Conservation (phyloP, 2,113 vertebrate genomes). For the Emberiza fucata region DNA sequence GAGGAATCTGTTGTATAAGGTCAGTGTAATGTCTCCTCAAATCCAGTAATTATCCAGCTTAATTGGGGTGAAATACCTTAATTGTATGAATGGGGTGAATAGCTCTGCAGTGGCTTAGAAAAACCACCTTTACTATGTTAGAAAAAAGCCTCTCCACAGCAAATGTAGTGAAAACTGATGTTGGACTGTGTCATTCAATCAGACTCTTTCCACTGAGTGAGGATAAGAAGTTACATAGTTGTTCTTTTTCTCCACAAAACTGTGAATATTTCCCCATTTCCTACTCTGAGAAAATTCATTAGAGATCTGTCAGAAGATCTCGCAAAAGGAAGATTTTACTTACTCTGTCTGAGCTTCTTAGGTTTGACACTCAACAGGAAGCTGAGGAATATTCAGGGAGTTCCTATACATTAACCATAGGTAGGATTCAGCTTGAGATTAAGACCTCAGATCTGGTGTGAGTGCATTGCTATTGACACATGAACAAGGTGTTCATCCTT, state of each 20-base stretch:
- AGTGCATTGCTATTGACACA: neutral
- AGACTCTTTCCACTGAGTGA: neutral
- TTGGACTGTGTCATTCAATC: neutral
- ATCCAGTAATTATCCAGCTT: neutral
- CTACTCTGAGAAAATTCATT: neutral
- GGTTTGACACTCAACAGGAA: neutral
- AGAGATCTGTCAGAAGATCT: neutral
- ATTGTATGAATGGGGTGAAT: neutral
- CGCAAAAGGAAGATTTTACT: neutral
- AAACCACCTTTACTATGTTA: accelerated
- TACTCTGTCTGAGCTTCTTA: neutral
- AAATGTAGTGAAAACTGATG: neutral
- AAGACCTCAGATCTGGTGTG: neutral
- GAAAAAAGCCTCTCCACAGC: neutral
- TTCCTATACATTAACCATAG: neutral
- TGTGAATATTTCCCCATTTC: neutral
- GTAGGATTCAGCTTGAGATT: neutral
- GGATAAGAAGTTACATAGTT: neutral
- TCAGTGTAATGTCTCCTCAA: neutral
- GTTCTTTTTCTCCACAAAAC: neutral
- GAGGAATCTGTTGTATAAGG: neutral
- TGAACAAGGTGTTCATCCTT: neutral
- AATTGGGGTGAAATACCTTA: neutral
- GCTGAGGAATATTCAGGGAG: neutral
- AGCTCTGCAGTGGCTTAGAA: neutral